phyloP scores from a whole-genome alignment of 1,140 invertebrate genomes.

The Chlorops oryzae region DNA sequence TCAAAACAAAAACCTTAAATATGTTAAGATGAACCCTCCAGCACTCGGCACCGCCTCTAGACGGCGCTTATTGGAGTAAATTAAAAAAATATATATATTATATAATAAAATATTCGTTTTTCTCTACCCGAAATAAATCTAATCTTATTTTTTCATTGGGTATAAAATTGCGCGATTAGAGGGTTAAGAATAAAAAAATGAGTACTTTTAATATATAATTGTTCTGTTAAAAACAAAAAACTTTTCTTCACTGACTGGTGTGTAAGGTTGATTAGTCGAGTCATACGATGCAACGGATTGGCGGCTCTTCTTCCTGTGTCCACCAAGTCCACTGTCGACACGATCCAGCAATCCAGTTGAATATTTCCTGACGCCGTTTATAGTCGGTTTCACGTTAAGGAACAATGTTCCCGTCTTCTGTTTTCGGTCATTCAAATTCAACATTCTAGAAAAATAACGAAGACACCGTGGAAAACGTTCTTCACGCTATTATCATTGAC shows the following conservation, averaged over 20 bases:
- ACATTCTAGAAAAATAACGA: no score
- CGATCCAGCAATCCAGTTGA: conserved; percentile 38
- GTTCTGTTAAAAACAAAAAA: conserved; percentile 75
- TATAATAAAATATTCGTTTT: no score
- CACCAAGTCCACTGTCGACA: conserved; percentile 20
- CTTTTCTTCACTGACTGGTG: conserved; percentile 56
- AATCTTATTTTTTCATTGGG: no score
- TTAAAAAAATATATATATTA: no score
- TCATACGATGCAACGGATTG: conserved; percentile 24
- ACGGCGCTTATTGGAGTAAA: conserved; percentile 76
- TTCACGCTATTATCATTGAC: no score
- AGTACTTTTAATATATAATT: conserved; percentile 69
- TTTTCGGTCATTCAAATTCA: conserved; percentile 34
- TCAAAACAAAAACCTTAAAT: no score
- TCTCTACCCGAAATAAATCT: no score
- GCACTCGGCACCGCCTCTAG: conserved; percentile 57
- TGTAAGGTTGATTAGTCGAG: conserved; percentile 33
- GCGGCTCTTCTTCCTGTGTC: conserved; percentile 18
- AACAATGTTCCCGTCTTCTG: conserved; percentile 39
- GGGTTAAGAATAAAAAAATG: conserved; percentile 68
- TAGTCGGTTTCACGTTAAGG: conserved; percentile 37
- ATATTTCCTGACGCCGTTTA: conserved; percentile 33
- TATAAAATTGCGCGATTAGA: conserved; percentile 70
- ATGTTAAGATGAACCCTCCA: no score
- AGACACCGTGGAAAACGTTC: no score